These are phyloP conservation scores for Alethe diademata DNA, from an alignment of 2,113 vertebrate genomes.

Conservation along the genomic window DNA sequence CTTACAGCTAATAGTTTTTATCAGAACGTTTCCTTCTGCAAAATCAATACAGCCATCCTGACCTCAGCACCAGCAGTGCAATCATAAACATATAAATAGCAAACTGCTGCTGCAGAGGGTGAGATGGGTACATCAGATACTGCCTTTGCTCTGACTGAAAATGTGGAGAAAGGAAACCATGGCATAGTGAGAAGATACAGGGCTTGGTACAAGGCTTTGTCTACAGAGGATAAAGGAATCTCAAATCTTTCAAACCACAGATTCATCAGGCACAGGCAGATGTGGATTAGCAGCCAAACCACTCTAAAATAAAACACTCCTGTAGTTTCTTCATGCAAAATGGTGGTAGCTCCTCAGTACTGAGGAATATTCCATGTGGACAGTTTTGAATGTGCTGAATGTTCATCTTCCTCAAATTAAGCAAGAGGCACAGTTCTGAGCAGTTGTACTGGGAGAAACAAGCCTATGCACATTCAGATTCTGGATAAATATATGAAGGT, in stretches of 20 bases:
- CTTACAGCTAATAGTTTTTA: background rate
- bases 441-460: background rate
- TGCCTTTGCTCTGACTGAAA: background rate
- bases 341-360: background rate
- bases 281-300: background rate
- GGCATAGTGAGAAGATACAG: background rate
- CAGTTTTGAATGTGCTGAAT: background rate
- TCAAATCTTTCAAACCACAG: background rate
- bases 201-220: background rate
- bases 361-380: background rate
- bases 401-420: background rate
- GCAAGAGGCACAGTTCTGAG: background rate
- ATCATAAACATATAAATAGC: background rate
- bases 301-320: background rate
- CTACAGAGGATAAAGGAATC: background rate
- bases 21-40: background rate
- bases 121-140: background rate
- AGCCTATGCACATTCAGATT: background rate
- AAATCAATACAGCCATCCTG: background rate
- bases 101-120: background rate
- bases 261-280: background rate
- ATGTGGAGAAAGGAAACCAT: background rate
- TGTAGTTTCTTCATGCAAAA: background rate
- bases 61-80: background rate
- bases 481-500: background rate